Evolutionary conservation across 2,113 vertebrate genomes (phyloP).

Genomic region (Hiodon tergisus): DNA sequence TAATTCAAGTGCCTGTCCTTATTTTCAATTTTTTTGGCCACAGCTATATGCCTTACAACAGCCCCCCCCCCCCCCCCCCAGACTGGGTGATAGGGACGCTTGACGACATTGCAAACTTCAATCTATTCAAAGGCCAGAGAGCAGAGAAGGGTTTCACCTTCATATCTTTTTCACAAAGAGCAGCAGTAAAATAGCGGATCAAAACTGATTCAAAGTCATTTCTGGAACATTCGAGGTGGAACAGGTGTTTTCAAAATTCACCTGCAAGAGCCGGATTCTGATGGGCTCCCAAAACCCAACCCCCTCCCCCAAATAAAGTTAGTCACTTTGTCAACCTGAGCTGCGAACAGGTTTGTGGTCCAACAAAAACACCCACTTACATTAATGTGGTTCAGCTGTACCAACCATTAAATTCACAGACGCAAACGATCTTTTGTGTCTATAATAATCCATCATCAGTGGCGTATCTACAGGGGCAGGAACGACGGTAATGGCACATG

Average conservation of each 20-base stretch:
- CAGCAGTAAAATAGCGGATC: background rate
- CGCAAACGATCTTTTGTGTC: constrained; percentile 8
- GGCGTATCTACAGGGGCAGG: background rate
- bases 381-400: background rate
- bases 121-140: background rate
- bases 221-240: background rate
- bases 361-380: background rate
- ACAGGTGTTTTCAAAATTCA: background rate
- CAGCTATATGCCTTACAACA: background rate
- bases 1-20: no score
- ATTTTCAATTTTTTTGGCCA: background rate
- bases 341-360: no score
- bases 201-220: background rate
- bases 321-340: no score
- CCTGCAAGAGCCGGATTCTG: background rate
- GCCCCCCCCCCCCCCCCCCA: background rate
- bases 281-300: background rate
- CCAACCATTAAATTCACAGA: constrained; percentile 6
- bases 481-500: background rate
- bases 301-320: background rate
- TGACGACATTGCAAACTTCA: background rate
- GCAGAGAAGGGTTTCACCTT: background rate
- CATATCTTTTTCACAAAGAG: background rate
- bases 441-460: background rate
- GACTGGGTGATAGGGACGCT: background rate